Percentiles rank a stretch among this genome's conserved stretches.
Conservation (phyloP, 1,140 invertebrate genomes). For the Conus ventricosus region DNA sequence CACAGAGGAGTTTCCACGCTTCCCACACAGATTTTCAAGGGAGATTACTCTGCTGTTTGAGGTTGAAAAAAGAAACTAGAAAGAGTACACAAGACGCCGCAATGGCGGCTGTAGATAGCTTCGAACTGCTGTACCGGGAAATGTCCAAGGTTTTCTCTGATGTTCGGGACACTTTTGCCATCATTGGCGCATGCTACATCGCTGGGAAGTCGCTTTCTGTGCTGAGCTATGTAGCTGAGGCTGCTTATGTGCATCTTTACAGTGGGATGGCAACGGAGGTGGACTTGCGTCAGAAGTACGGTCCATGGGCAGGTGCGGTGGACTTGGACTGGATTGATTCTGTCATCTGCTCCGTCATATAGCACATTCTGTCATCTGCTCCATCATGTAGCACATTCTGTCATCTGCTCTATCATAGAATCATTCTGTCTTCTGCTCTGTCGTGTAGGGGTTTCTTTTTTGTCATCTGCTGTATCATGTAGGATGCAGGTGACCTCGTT, state of each 20-base stretch:
- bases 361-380: no score
- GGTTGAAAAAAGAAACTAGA: background rate
- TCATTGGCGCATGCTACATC: conserved; percentile 66
- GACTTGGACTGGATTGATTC: background rate
- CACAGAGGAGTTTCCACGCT: background rate
- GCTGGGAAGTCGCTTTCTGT: conserved; percentile 54
- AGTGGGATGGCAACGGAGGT: conserved; percentile 48
- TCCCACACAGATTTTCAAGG: background rate
- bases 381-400: no score
- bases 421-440: no score
- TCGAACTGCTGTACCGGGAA: conserved; percentile 62
- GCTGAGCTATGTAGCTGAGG: conserved; percentile 44
- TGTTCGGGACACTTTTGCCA: conserved; percentile 61
- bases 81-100: background rate
- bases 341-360: conserved; percentile 3
- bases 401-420: no score
- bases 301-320: conserved; percentile 68
- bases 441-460: no score
- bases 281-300: conserved; percentile 60
- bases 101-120: conserved; percentile 67
- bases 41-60: background rate
- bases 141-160: conserved; percentile 53
- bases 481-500: no score
- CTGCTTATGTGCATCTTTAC: conserved; percentile 58
- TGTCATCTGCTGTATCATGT: no score